Evolutionary conservation across 2,797 vertebrate genomes (phyloP).

Genomic region (Scyliorhinus canicula): DNA sequence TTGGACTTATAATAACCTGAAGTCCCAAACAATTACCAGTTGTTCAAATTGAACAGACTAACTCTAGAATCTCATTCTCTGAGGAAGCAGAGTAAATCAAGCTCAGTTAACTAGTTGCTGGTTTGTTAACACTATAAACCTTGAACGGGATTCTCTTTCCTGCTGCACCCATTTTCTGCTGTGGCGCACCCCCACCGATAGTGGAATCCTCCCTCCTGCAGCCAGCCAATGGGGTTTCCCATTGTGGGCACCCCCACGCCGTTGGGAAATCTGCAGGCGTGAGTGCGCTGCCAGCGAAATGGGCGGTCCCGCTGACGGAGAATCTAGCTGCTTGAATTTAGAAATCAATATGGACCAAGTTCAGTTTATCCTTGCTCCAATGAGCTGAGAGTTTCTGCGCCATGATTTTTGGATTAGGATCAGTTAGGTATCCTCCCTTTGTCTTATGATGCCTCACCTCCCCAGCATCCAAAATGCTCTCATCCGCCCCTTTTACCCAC

Average conservation of each 20-base stretch:
- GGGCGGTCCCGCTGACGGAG: too few species aligned
- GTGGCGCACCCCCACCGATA: too few species aligned
- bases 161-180: too few species aligned
- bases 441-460: not conserved
- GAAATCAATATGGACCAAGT: not conserved
- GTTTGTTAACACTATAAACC: not conserved
- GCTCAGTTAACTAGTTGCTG: not conserved
- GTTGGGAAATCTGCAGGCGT: too few species aligned
- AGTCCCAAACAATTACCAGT: not conserved
- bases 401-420: not conserved
- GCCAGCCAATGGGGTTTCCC: too few species aligned
- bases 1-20: not conserved
- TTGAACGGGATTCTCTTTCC: too few species aligned
- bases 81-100: not conserved
- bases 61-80: not conserved
- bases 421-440: not conserved
- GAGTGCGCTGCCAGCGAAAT: too few species aligned
- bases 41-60: not conserved
- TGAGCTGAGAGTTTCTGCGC: not conserved
- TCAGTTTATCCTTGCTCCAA: not conserved
- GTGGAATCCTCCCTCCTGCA: too few species aligned
- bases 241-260: too few species aligned
- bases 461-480: not conserved
- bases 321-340: too few species aligned
- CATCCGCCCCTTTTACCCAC: not conserved